These are phyloP conservation scores for Pelusios castaneus DNA, from an alignment of 2,113 vertebrate genomes.

Conservation along the genomic window DNA sequence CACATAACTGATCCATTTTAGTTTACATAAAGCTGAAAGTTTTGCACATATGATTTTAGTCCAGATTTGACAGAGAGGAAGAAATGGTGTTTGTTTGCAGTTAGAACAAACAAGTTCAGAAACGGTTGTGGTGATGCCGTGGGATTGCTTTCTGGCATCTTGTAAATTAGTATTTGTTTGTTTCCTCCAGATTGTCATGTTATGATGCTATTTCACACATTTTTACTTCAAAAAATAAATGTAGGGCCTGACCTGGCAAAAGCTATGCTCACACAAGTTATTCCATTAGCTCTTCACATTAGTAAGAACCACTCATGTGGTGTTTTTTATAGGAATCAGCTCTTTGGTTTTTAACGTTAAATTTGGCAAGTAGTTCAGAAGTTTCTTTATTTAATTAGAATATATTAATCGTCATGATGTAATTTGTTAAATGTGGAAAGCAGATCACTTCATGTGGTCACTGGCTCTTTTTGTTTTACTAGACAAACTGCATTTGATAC, in stretches of 20 bases:
- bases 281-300: neutral
- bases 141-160: neutral
- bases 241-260: neutral
- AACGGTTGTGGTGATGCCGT: neutral
- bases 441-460: neutral
- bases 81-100: neutral
- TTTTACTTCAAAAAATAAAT: neutral
- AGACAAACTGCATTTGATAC: neutral
- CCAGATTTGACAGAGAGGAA: neutral
- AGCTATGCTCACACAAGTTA: neutral
- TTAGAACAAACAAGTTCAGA: neutral
- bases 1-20: constrained; percentile 32
- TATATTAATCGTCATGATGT: neutral
- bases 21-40: neutral
- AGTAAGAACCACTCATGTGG: neutral
- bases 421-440: neutral
- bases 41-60: neutral
- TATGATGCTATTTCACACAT: neutral
- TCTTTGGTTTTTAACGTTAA: neutral
- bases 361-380: neutral
- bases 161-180: neutral
- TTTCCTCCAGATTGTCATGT: neutral
- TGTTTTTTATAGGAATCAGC: neutral
- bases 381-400: neutral
- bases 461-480: neutral